Conservation (phyloP, 2,113 vertebrate genomes). For the Anarhynchus alexandrinus region DNA sequence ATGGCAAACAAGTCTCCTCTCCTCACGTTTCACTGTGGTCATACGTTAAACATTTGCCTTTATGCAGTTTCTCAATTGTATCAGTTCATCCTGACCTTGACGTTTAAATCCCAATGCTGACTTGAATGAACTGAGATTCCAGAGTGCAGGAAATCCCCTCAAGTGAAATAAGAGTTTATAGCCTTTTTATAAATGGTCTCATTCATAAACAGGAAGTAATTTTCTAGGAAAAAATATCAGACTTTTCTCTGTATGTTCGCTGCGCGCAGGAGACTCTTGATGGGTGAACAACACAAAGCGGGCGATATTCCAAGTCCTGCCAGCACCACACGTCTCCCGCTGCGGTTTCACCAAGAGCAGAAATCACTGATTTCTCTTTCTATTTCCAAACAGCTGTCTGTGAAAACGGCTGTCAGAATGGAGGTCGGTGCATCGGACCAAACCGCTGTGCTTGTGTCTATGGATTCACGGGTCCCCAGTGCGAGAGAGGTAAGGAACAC, state of each 20-base stretch:
- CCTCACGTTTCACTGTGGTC: not conserved
- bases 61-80: not conserved
- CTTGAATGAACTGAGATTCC: not conserved
- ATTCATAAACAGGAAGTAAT: not conserved
- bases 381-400: conserved; percentile 82
- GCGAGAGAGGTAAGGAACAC: conserved; percentile 87
- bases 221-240: not conserved
- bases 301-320: not conserved
- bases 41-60: not conserved
- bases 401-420: conserved; percentile 93
- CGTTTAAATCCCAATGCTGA: not conserved
- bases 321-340: accelerated
- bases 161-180: not conserved
- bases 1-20: not conserved
- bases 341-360: not conserved
- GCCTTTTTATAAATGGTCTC: not conserved
- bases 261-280: not conserved
- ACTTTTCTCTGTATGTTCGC: not conserved
- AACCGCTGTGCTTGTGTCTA: conserved; percentile 96
- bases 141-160: not conserved
- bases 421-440: conserved; percentile 93
- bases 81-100: not conserved
- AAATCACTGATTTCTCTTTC: not conserved
- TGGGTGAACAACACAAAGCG: accelerated
- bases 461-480: conserved; percentile 96